Conservation (phyloP, 2,888 invertebrate genomes). For the Himalopsyche anomala region DNA sequence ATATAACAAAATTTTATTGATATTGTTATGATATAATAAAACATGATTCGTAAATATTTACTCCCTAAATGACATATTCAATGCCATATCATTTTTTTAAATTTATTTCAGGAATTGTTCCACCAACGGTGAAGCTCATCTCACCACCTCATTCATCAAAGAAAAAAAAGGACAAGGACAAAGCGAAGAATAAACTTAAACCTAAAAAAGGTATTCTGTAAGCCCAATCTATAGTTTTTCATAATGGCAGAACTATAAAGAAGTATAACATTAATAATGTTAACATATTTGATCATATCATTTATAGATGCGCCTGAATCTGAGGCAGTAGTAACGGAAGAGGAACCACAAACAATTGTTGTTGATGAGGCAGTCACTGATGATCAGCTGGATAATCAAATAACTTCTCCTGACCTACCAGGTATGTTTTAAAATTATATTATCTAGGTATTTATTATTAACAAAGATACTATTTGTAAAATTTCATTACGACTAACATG, state of each 20-base stretch:
- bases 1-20: too few relatives aligned
- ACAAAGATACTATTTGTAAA: not conserved
- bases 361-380: constrained; percentile 17
- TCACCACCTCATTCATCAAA: constrained; percentile 69
- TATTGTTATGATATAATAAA: too few relatives aligned
- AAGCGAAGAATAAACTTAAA: constrained; percentile 66
- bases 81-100: not conserved
- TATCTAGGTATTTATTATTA: not conserved
- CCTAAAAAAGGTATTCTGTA: not conserved
- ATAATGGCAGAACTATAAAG: too few relatives aligned
- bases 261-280: too few relatives aligned
- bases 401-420: constrained; percentile 1
- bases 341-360: constrained; percentile 61
- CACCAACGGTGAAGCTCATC: constrained; percentile 62
- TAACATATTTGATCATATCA: not conserved
- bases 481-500: not conserved
- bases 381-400: not conserved
- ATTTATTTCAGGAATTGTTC: constrained; percentile 57
- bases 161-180: constrained; percentile 67
- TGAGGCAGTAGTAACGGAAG: constrained; percentile 65
- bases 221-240: too few relatives aligned
- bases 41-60: too few relatives aligned
- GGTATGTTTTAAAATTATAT: not conserved
- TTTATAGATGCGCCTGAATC: constrained; percentile 59
- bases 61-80: too few relatives aligned